These are phyloP conservation scores for Paramuricea clavata DNA, from an alignment of 92 coral and sea anemone species.

Conservation along the genomic window DNA sequence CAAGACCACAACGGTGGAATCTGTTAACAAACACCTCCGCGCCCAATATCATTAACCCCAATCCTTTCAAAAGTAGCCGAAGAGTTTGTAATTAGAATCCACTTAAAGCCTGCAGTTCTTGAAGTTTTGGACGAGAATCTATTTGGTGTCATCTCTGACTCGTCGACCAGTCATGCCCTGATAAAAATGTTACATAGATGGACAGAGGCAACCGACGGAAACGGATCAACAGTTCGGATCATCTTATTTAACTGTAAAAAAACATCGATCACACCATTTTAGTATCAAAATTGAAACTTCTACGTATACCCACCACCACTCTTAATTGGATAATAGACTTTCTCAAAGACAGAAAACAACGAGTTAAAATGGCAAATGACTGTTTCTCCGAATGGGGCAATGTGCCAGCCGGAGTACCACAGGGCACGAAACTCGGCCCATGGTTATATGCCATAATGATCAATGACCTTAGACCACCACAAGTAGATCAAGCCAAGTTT, in stretches of 20 bases:
- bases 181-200: slow-evolving; percentile 7
- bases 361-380: slow-evolving; percentile 9
- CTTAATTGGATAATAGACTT: slow-evolving; percentile 11
- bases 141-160: slow-evolving; percentile 14
- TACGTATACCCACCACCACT: too few species aligned
- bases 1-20: neutral
- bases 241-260: neutral
- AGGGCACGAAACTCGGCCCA: slow-evolving; percentile 29
- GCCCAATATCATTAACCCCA: neutral
- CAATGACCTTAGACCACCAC: neutral
- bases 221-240: slow-evolving; percentile 4
- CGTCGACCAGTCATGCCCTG: slow-evolving; percentile 26
- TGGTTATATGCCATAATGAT: slow-evolving; percentile 8
- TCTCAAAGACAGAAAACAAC: slow-evolving; percentile 14
- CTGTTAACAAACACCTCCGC: neutral
- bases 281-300: neutral
- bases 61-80: neutral
- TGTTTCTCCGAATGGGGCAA: slow-evolving; percentile 31
- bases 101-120: neutral
- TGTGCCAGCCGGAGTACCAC: slow-evolving; percentile 15
- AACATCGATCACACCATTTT: slow-evolving; percentile 9
- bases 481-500: neutral
- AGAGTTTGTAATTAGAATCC: neutral
- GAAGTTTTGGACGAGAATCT: neutral
- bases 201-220: slow-evolving; percentile 32